A percentile compares a stretch with the other conserved stretches of the same genome.
Conservation (phyloP, 2,888 invertebrate species). For the Ectemnius lituratus region DNA sequence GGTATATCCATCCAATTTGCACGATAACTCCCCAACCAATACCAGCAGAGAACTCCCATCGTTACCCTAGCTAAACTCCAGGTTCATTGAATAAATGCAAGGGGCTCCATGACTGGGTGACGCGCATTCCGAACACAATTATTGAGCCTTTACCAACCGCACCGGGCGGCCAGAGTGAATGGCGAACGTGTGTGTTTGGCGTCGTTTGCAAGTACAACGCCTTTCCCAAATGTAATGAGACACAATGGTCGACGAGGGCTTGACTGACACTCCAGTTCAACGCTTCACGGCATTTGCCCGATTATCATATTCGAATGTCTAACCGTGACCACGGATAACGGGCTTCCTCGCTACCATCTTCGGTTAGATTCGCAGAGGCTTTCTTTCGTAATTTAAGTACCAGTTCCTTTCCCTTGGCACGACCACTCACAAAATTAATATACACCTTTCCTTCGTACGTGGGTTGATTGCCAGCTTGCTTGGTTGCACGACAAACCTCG, state of each 20-base stretch:
- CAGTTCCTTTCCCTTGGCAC: conserved; percentile 54
- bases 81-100: neutral
- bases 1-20: conserved; percentile 37
- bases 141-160: neutral
- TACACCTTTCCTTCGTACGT: conserved; percentile 53
- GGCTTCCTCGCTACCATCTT: conserved; percentile 62
- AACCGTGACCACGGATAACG: conserved; percentile 38
- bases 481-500: neutral
- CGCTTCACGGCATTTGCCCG: neutral
- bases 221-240: neutral
- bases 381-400: conserved; percentile 57
- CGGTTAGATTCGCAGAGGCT: conserved; percentile 51
- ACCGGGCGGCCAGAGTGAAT: neutral
- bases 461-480: conserved; percentile 26
- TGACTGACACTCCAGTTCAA: neutral
- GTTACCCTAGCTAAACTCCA: conserved; percentile 27
- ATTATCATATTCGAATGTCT: conserved; percentile 19
- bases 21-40: conserved; percentile 14
- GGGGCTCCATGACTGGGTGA: conserved; percentile 9
- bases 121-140: conserved; percentile 11
- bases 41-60: conserved; percentile 12
- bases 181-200: neutral
- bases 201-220: neutral
- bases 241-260: neutral
- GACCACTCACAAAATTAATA: conserved; percentile 47